Percentiles rank a stretch among this genome's conserved stretches.
Evolutionary conservation across 2,797 vertebrate genomes (phyloP).

Genomic region (Melanotaenia maccullochi): DNA sequence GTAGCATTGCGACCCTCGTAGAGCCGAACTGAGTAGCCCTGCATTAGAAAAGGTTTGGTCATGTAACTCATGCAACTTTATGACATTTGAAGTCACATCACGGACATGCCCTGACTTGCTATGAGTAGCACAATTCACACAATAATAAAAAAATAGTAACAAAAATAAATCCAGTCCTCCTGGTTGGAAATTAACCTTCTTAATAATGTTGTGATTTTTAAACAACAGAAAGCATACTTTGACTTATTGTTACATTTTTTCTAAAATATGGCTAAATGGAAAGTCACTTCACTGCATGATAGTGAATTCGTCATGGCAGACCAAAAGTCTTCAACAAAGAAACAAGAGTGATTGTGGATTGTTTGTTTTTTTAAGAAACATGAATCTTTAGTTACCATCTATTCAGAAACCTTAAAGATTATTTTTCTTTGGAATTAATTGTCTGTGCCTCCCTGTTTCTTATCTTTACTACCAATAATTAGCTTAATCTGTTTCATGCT

Average conservation of each 20-base stretch:
- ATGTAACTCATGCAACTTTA: neutral
- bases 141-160: neutral
- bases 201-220: neutral
- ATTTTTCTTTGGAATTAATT: neutral
- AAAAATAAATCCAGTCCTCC: neutral
- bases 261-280: no score
- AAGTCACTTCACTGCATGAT: no score
- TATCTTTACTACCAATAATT: constrained; percentile 65
- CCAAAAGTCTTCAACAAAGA: neutral
- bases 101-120: neutral
- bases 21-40: no score
- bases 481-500: constrained; percentile 43
- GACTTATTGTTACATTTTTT: neutral
- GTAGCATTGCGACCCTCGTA: no score
- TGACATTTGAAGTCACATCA: neutral
- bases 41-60: neutral
- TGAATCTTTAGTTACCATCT: neutral
- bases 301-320: neutral
- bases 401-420: constrained; percentile 1
- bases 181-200: neutral
- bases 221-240: neutral
- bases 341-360: neutral
- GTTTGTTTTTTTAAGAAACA: neutral
- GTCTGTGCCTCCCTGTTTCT: neutral
- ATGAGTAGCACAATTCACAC: neutral